Percentiles rank a stretch among this genome's conserved stretches.
phyloP scores from a whole-genome alignment of 2,113 vertebrate genomes.

The Trachemys scripta region DNA sequence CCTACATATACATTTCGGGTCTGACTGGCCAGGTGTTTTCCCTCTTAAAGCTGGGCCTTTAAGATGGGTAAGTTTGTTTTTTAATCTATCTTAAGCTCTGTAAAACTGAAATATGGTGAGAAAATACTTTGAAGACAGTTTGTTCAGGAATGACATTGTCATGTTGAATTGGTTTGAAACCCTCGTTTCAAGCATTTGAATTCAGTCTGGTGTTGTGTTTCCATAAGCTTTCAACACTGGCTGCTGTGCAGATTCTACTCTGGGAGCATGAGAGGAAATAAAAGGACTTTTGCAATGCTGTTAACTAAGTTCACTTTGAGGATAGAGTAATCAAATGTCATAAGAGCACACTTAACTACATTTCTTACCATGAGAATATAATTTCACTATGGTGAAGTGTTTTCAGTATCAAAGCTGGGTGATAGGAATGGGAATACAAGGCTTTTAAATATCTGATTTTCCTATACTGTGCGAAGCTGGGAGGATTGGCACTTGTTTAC shows the following conservation, averaged over 20 bases:
- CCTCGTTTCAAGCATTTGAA: not conserved
- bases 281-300: not conserved
- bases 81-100: not conserved
- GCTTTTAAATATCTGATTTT: not conserved
- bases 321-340: not conserved
- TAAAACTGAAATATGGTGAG: not conserved
- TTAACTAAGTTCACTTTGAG: not conserved
- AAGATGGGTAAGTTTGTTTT: not conserved
- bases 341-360: not conserved
- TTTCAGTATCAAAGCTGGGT: not conserved
- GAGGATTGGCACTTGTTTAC: not conserved
- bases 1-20: not conserved
- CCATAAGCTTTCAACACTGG: too few relatives aligned
- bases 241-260: not conserved
- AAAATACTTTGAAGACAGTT: not conserved
- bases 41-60: not conserved
- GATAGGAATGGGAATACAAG: not conserved
- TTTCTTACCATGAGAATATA: not conserved
- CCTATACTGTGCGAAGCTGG: not conserved
- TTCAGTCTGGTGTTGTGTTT: not conserved
- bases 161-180: not conserved
- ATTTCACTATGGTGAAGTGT: not conserved
- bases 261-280: too few relatives aligned
- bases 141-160: not conserved
- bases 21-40: rapidly evolving